These are phyloP conservation scores for Heliconius ismenius DNA, from an alignment of 2,888 invertebrate genomes.

Conservation along the genomic window DNA sequence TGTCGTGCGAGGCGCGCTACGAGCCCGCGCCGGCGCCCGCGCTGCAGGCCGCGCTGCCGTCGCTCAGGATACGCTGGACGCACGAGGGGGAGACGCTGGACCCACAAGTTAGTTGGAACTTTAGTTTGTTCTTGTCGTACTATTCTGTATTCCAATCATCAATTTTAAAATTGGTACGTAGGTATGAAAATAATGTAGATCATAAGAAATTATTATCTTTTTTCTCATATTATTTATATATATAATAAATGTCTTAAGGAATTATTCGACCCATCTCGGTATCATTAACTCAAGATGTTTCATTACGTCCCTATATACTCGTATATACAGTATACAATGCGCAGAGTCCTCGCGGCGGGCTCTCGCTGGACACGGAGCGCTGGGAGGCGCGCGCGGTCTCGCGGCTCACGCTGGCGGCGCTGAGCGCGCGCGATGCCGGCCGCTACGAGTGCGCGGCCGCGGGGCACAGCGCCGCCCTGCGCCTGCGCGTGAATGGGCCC, in stretches of 20 bases:
- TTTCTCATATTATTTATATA: no score
- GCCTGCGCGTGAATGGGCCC: constrained; percentile 40
- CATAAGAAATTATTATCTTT: no score
- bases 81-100: constrained; percentile 51
- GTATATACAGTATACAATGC: constrained; percentile 10
- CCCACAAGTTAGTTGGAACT: constrained; percentile 48
- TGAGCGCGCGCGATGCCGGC: constrained; percentile 78
- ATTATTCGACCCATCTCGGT: no score
- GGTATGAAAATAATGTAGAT: no score
- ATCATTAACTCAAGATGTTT: no score
- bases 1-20: constrained; percentile 66
- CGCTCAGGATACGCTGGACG: constrained; percentile 60
- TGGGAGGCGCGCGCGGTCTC: constrained; percentile 82
- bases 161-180: no score
- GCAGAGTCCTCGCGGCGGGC: constrained; percentile 71
- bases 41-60: constrained; percentile 52
- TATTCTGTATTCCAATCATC: no score
- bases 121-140: no score
- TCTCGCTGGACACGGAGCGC: constrained; percentile 84
- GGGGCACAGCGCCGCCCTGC: constrained; percentile 38
- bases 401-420: constrained; percentile 82
- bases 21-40: constrained; percentile 43
- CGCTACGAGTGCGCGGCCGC: constrained; percentile 82
- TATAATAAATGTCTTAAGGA: no score
- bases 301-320: no score